phyloP scores from a whole-genome alignment of 64 coral and sea anemone genomes.

The Stichodactyla helianthus region DNA sequence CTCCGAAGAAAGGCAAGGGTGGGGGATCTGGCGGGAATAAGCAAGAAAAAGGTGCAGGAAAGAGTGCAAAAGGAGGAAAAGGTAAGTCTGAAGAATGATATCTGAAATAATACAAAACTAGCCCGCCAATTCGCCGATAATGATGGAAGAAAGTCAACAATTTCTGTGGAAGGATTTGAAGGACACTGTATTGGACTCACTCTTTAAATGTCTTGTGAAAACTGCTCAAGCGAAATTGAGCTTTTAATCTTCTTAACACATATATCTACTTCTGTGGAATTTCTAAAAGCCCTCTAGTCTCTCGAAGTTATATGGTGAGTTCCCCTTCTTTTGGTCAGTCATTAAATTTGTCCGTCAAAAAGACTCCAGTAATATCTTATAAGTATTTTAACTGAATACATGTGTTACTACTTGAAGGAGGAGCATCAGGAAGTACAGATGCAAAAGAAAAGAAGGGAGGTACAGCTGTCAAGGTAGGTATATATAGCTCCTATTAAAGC shows the following conservation, averaged over 20 bases:
- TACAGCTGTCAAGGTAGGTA: constrained; percentile 69
- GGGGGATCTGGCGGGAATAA: constrained; percentile 27
- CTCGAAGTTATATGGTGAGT: no score
- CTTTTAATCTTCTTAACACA: no score
- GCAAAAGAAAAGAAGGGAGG: constrained; percentile 67
- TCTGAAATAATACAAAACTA: background rate
- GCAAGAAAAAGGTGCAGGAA: constrained; percentile 44
- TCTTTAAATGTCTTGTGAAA: no score
- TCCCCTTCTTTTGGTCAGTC: no score
- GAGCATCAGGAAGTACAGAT: constrained; percentile 24
- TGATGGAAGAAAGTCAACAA: no score
- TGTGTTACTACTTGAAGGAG: background rate
- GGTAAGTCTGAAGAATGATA: background rate
- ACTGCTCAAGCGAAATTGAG: no score
- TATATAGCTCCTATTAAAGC: background rate
- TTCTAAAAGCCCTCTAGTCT: no score
- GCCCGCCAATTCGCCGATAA: no score
- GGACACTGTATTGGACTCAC: no score
- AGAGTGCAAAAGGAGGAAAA: constrained; percentile 56
- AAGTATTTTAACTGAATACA: background rate
- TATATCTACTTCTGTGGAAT: no score
- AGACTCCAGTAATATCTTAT: background rate
- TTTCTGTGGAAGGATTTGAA: no score
- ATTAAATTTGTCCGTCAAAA: no score
- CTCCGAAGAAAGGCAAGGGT: constrained; percentile 63